Percentiles rank a stretch among this genome's conserved stretches.
phyloP scores from a whole-genome alignment of 2,113 vertebrate species.

The Lucifuga dentata region DNA sequence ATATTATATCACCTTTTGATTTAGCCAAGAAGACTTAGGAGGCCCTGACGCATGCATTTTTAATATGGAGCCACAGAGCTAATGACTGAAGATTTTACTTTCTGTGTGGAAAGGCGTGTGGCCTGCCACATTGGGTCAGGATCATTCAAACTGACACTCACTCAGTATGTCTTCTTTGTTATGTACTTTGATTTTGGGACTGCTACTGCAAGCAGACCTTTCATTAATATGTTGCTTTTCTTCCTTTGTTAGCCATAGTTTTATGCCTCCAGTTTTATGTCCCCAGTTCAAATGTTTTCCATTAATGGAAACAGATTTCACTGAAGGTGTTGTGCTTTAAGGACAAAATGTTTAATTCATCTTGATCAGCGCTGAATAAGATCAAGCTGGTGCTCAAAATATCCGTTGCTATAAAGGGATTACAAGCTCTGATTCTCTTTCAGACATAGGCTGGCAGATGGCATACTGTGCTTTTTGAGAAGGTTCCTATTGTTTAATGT shows the following conservation, averaged over 20 bases:
- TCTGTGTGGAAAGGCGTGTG: not conserved
- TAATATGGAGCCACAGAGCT: slow-evolving; percentile 20
- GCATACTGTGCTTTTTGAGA: slow-evolving; percentile 12
- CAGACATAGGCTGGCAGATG: slow-evolving; percentile 20
- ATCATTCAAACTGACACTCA: not conserved
- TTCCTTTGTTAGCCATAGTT: not conserved
- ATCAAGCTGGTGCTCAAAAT: slow-evolving; percentile 24
- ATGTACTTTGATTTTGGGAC: slow-evolving; percentile 17
- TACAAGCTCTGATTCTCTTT: slow-evolving; percentile 20
- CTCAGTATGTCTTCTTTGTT: not conserved
- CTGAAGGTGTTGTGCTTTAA: slow-evolving; percentile 6
- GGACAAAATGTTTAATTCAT: slow-evolving; percentile 50
- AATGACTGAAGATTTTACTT: slow-evolving; percentile 18
- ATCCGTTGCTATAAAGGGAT: slow-evolving; percentile 21
- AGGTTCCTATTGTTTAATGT: slow-evolving; percentile 32
- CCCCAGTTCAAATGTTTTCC: not conserved
- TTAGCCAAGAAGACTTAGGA: slow-evolving; percentile 51
- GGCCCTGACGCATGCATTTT: slow-evolving; percentile 58
- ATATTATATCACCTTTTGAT: slow-evolving; percentile 39
- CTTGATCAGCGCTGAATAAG: slow-evolving; percentile 37
- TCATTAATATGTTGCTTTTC: not conserved
- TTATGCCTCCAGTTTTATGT: slow-evolving; percentile 2
- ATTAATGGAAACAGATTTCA: not conserved
- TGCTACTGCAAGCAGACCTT: not conserved
- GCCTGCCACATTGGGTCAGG: not conserved